Percentiles rank a stretch among this genome's conserved stretches.
Conservation (phyloP, 2,888 invertebrate species). For the Poecilus cupreus region DNA sequence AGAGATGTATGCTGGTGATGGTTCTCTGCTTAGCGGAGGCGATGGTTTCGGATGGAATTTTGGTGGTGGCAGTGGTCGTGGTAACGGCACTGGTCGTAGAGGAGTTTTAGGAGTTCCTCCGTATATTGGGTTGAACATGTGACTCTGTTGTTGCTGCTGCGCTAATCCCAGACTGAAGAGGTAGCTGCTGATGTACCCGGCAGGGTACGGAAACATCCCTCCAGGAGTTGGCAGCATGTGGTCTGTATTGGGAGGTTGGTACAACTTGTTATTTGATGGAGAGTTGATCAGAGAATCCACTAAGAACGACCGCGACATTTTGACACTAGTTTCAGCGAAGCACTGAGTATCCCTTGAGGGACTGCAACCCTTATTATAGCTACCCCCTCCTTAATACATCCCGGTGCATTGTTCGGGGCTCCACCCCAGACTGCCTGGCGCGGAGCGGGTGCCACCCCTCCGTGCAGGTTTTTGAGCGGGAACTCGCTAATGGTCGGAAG, state of each 20-base stretch:
- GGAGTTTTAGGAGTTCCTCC: conserved; percentile 64
- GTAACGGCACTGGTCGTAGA: conserved; percentile 68
- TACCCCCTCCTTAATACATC: conserved; percentile 10
- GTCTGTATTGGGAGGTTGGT: conserved; percentile 67
- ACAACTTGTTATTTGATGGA: conserved; percentile 73
- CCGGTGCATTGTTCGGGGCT: conserved; percentile 68
- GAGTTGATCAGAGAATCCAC: conserved; percentile 86
- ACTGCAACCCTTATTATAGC: conserved; percentile 36
- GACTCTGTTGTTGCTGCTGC: conserved; percentile 74
- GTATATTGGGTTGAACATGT: conserved; percentile 72
- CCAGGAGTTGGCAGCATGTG: conserved; percentile 71
- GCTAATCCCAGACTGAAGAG: conserved; percentile 80
- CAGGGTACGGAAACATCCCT: conserved; percentile 79
- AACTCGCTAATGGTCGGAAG: conserved; percentile 62
- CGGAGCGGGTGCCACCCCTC: conserved; percentile 42
- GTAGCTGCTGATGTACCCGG: conserved; percentile 79
- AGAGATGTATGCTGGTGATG: conserved; percentile 62
- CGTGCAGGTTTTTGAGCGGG: neutral
- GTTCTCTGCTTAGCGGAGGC: conserved; percentile 39
- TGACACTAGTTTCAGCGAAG: conserved; percentile 62
- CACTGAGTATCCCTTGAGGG: conserved; percentile 47
- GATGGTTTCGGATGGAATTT: neutral
- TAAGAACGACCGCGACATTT: conserved; percentile 88
- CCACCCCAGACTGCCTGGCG: conserved; percentile 67
- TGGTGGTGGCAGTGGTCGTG: conserved; percentile 58